These are phyloP conservation scores for Mastacembelus armatus DNA, from an alignment of 2,797 vertebrate species.

Conservation along the genomic window DNA sequence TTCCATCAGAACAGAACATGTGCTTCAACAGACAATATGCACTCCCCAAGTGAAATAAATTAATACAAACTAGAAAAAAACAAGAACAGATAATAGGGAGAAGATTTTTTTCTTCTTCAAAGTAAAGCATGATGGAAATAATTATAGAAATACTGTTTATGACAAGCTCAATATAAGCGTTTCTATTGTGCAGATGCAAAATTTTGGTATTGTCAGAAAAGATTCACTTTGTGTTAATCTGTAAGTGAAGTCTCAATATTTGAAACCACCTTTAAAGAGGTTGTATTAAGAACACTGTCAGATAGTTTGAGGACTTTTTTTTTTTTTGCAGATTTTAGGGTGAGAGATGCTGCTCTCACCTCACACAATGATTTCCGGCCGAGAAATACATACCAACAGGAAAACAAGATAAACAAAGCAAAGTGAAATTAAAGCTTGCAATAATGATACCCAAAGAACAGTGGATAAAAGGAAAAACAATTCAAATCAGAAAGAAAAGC, in stretches of 20 bases:
- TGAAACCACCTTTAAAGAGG: conserved; percentile 15
- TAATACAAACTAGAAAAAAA: conserved; percentile 59
- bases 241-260: not conserved
- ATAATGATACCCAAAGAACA: conserved; percentile 40
- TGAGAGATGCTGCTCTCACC: not conserved
- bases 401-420: conserved; percentile 5
- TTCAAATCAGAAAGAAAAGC: conserved; percentile 20
- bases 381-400: conserved; percentile 6
- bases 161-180: conserved; percentile 15
- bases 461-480: conserved; percentile 53
- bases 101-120: conserved; percentile 17
- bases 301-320: not conserved
- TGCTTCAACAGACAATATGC: conserved; percentile 76
- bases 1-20: conserved; percentile 70
- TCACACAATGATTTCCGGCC: conserved; percentile 3
- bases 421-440: conserved; percentile 64
- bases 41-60: conserved; percentile 79
- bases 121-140: conserved; percentile 22
- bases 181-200: conserved; percentile 31
- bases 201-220: conserved; percentile 55
- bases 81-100: conserved; percentile 3
- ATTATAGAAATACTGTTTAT: conserved; percentile 12
- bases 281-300: not conserved
- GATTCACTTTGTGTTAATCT: conserved; percentile 12
- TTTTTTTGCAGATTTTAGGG: conserved; percentile 2